Conservation (phyloP, 1,140 invertebrate species). For the Zaprionus nigranus region DNA sequence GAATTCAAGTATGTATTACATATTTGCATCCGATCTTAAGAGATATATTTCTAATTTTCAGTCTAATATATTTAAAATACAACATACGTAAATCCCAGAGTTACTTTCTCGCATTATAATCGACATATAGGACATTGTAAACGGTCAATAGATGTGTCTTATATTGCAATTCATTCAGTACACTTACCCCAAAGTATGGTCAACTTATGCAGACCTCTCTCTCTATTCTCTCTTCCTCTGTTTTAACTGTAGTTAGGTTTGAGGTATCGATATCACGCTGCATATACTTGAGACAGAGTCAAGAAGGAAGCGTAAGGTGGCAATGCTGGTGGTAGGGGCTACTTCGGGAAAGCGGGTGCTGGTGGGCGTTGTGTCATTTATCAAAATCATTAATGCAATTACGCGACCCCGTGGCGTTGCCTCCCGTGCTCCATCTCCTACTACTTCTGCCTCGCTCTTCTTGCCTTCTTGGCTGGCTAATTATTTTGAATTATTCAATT, state of each 20-base stretch:
- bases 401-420: slow-evolving; percentile 36
- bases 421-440: too few relatives aligned
- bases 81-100: too few relatives aligned
- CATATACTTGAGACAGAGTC: background rate
- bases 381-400: slow-evolving; percentile 83
- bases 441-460: slow-evolving; percentile 5
- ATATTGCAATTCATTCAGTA: too few relatives aligned
- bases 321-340: background rate
- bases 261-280: slow-evolving; percentile 10
- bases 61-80: too few relatives aligned
- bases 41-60: too few relatives aligned
- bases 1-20: too few relatives aligned
- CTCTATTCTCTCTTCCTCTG: too few relatives aligned
- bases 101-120: too few relatives aligned
- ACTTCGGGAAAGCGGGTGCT: background rate
- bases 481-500: slow-evolving; percentile 84
- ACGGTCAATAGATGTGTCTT: too few relatives aligned
- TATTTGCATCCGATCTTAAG: too few relatives aligned
- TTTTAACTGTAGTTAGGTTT: slow-evolving; percentile 4
- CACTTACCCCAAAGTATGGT: background rate
- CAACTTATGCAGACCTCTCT: background rate
- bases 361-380: slow-evolving; percentile 70
- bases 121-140: too few relatives aligned
- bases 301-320: background rate
- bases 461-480: slow-evolving; percentile 60